Percentiles rank a stretch among this genome's conserved stretches.
Conservation (phyloP, 2,888 invertebrate genomes). For the Sphaerophoria rueppellii region DNA sequence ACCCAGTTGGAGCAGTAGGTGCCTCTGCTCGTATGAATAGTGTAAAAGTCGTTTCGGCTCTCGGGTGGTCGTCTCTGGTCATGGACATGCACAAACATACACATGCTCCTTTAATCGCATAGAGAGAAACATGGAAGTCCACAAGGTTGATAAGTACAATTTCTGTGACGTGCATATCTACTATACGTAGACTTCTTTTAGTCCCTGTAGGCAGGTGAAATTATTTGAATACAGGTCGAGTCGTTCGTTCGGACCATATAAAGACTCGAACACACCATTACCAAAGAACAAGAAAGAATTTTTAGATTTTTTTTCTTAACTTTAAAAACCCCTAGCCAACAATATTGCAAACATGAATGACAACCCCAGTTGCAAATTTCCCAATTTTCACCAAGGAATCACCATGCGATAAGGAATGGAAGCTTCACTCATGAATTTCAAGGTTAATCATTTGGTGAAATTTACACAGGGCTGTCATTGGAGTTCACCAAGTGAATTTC, state of each 20-base stretch:
- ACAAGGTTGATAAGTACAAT: background rate
- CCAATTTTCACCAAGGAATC: no score
- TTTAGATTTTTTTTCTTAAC: background rate
- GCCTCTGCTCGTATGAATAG: background rate
- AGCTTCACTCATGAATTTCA: no score
- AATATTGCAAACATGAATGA: constrained; percentile 8
- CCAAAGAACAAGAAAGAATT: constrained; percentile 3
- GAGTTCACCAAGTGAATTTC: no score
- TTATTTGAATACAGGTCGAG: constrained; percentile 43
- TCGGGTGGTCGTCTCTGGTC: background rate
- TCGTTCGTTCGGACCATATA: constrained; percentile 34
- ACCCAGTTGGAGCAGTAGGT: constrained; percentile 2
- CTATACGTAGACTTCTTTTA: background rate
- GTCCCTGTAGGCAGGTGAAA: constrained; percentile 20
- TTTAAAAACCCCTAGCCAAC: background rate
- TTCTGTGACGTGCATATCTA: background rate
- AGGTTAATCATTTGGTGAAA: no score
- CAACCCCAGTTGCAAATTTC: no score
- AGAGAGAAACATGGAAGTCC: no score
- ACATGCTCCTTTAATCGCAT: no score
- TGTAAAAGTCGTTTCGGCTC: background rate
- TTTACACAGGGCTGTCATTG: no score
- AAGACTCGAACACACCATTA: background rate
- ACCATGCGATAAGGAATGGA: no score
- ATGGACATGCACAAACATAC: background rate